Base-by-base conservation (phyloP, 2,888 invertebrate species). In the Orthosia cruda region DNA sequence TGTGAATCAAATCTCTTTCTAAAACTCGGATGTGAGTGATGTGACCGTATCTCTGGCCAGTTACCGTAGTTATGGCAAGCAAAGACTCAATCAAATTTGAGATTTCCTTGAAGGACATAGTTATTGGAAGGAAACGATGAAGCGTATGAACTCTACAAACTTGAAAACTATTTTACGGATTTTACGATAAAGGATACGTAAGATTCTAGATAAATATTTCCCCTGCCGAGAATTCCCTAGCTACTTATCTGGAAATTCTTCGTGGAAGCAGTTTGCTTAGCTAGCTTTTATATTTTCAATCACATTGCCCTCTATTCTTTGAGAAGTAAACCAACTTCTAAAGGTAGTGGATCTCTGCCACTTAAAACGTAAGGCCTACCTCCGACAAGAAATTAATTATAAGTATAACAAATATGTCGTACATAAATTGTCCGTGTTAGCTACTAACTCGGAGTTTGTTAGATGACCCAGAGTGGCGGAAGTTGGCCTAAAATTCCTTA, bases 241-340 rank as follows among this genome's bases (percentile, higher is more conserved):
- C 55, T 26, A 13, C 32, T 47, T 49, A 40, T 3, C 5, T 9
- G 26, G 57, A 26, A 57, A 18, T 69, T 23, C 47, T 40, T 12
- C n/a, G 9, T 20, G 4, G 15, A 32, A 57, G 18, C 15, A 16
- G 12, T 23, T 18, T 0, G n/a, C 5, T 16, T 11, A 45, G 18
- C 18, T 69, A 45, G 20, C 15, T 45, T 40, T 55, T 20, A 54
- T 49, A 11, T 49, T 76, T 75, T 63, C 11, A 23, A 23, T 40
- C 11, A 54, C 3, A 49, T 77, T 54, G 2, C 4, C 32, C 32
- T 40, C 0, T 54, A 54, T 32, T 47, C 5, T 15, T 15, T 32
- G 5, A 12, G 15, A 74, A 71, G 4, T 45, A 13, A 11, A 11
- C 2, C 0, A 5, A 15, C 1, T 16, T 3, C 18, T 23, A 2